Base-by-base conservation (phyloP, 2,888 invertebrate genomes). In the Gisinianus flammeolus region DNA sequence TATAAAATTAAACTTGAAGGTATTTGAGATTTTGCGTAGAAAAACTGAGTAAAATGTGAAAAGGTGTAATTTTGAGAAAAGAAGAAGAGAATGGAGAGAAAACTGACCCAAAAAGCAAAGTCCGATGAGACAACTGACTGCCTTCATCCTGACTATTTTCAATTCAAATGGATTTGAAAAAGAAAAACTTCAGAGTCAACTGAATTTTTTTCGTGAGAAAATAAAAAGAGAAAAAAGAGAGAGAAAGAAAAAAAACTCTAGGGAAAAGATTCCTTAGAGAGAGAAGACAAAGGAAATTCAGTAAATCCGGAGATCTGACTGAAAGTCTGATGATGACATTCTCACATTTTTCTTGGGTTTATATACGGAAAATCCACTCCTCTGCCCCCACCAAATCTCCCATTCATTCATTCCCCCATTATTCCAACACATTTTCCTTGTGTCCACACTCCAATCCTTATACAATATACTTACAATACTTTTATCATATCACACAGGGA, bases 231-330 rank as follows among this genome's bases (percentile, higher is more conserved):
- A 44, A 26, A 44, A n/a, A 68, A n/a, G n/a, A 24, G 44, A 35
- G 33, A 68, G 24, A 28, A 10, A 28, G 28, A 64, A 22, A 12
- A 28, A 28, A 12, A 64, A 30, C 26, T 10, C 64, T 22, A 26
- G 8, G 2, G 4, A 56, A 16, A 26, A 30, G 66, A 19, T 5
- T 6, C 28, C 31, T 28, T 10, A 16, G 31, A 66, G 31, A 66
- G 28, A 24, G 22, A 6, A 30, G 3, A 66, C 1, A n/a, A 1
- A 16, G 66, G 66, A 30, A 24, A 1, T 35, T 44, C 68, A 68
- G 68, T 68, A 68, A 68, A 68, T 68, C 68, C 68, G 12, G 24
- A 68, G 68, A 68, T 66, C 68, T 68, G 44, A 68, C 68, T 68
- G 68, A 68, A 68, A 44, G 4, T 24, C 68, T 6, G 44, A n/a